phyloP scores from a whole-genome alignment of 92 coral and sea anemone genomes.

The Meandrina meandrites region DNA sequence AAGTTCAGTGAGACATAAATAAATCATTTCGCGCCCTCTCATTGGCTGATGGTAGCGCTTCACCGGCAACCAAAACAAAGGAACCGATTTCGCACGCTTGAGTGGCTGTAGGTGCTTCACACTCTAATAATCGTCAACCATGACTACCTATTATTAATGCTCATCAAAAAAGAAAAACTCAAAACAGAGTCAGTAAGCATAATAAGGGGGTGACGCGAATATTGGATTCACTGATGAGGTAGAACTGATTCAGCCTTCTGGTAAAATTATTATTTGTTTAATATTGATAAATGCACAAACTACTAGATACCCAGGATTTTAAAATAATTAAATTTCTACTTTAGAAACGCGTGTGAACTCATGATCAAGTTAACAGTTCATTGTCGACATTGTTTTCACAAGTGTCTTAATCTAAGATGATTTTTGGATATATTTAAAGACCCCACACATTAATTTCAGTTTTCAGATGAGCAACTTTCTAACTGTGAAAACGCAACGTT shows the following conservation, averaged over 20 bases:
- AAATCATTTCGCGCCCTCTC: conserved; percentile 30
- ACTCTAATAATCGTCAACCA: background rate
- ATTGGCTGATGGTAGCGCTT: conserved; percentile 32
- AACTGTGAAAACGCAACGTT: background rate
- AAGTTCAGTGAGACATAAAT: conserved; percentile 27
- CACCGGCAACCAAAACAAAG: conserved; percentile 41
- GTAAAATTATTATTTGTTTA: background rate
- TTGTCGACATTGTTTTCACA: background rate
- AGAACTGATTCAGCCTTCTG: background rate
- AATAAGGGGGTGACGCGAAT: background rate
- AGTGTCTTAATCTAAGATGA: background rate
- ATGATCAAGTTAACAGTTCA: background rate
- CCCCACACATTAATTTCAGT: background rate
- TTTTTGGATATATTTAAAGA: background rate
- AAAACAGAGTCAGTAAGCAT: background rate
- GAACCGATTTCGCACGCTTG: conserved; percentile 26
- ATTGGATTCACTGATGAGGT: background rate
- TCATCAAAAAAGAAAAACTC: background rate
- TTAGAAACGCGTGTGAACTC: too few relatives aligned
- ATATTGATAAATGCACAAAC: background rate
- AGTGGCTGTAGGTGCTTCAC: conserved; percentile 13
- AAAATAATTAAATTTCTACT: background rate
- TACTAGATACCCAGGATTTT: too few relatives aligned
- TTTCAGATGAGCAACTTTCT: too few relatives aligned
- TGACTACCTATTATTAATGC: too few relatives aligned